Base-by-base conservation (phyloP, 92 coral and sea anemone species). In the Paragorgia papillata region DNA sequence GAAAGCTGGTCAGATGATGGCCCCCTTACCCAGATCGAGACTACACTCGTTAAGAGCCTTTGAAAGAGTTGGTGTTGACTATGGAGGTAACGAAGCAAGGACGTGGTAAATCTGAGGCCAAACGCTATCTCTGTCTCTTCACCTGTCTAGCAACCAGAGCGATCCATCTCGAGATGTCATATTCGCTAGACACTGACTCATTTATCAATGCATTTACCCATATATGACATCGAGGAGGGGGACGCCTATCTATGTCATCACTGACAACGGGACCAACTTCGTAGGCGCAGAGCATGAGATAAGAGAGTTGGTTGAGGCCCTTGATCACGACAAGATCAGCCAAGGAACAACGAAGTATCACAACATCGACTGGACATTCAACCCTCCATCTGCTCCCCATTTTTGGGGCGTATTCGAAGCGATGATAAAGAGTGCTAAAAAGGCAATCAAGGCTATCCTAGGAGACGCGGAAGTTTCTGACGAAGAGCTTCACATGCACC, bases 151-250 rank as follows among this genome's bases (percentile, higher is more conserved):
- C 75, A 0, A 67, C 75, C 1, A 5, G 75, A 17, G 57, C 75
- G 2, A 34, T 67, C 1, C 75, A 44, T 67, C 57, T 67, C 1
- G 75, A 67, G 51, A 67, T 67, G 59, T 2, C 75, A 24, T 67
- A 67, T 37, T 7, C 57, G 17, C 29, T 40, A 43, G 75, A 67
- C 28, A 67, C 57, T 2, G 75, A 67, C 3, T 5, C 75, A 15
- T 67, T 67, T 18, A 3, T 67, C 1, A 67, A 67, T 18, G 57
- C 31, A 0, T 67, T 67, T 41, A 50, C 59, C 75, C 75, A 20
- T 0, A 20, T 0, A 66, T 66, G 74, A 66, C 48, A 34, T 66
- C 56, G 27, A 66, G 74, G 74, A 66, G 74, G 75, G 75, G 75
- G 75, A 67, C 57, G 13, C 75, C 56, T 3, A 41, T 7, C 3